Percentiles rank a stretch among this genome's conserved stretches.
phyloP scores from a whole-genome alignment of 2,888 invertebrate species.

The Hirtodrosophila trivittata region DNA sequence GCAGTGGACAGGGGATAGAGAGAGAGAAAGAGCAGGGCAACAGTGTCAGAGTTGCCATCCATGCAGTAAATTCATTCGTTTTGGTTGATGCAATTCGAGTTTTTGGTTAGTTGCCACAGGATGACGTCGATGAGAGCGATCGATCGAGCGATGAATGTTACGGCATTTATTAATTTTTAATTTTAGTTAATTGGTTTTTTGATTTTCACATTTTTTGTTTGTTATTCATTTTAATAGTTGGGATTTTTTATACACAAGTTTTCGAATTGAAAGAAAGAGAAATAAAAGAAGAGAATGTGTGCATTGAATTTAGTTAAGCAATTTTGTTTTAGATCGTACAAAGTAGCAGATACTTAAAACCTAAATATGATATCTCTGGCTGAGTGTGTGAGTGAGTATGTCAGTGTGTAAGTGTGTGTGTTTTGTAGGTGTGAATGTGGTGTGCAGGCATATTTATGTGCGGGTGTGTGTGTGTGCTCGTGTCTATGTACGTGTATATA shows the following conservation, averaged over 20 bases:
- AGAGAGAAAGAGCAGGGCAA: constrained; percentile 28
- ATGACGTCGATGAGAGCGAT: constrained; percentile 46
- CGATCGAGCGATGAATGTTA: constrained; percentile 55
- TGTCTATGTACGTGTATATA: constrained; percentile 13
- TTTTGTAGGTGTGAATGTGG: constrained; percentile 1
- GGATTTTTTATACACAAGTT: constrained; percentile 48
- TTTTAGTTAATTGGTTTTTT: constrained; percentile 39
- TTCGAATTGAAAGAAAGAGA: constrained; percentile 70
- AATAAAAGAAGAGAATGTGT: constrained; percentile 77
- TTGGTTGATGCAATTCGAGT: constrained; percentile 27
- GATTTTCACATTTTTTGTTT: constrained; percentile 44
- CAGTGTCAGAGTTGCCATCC: constrained; percentile 44
- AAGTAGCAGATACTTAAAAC: constrained; percentile 43
- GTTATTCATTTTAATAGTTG: constrained; percentile 41
- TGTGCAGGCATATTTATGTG: constrained; percentile 33
- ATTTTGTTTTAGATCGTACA: constrained; percentile 50
- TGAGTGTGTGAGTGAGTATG: constrained; percentile 7
- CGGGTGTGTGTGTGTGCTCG: constrained; percentile 6
- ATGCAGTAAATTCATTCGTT: constrained; percentile 36
- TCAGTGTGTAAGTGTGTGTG: constrained; percentile 17
- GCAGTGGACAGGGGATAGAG: constrained; percentile 3
- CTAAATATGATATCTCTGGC: constrained; percentile 49
- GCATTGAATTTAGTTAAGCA: constrained; percentile 75
- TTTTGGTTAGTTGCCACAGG: constrained; percentile 37
- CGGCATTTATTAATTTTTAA: constrained; percentile 43